phyloP scores from a whole-genome alignment of 2,797 vertebrate genomes.

The Champsocephalus gunnari region DNA sequence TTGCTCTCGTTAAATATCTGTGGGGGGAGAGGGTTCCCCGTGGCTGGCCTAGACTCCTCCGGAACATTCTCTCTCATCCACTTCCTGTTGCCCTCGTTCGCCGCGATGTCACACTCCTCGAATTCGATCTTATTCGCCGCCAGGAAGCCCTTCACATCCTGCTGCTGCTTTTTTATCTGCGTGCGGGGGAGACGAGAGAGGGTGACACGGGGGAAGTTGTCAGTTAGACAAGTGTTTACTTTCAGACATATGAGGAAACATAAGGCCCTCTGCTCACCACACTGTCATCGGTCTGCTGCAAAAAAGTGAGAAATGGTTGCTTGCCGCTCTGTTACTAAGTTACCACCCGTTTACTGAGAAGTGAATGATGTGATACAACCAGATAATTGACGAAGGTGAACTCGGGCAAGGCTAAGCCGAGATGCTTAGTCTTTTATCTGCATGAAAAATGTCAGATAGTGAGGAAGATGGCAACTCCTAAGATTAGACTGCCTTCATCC shows the following conservation, averaged over 20 bases:
- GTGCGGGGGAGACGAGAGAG: slow-evolving; percentile 3
- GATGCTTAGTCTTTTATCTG: slow-evolving; percentile 19
- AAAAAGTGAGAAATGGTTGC: slow-evolving; percentile 27
- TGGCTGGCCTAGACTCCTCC: slow-evolving; percentile 87
- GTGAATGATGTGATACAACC: slow-evolving; percentile 21
- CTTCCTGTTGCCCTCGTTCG: slow-evolving; percentile 93
- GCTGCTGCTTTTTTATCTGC: slow-evolving; percentile 98
- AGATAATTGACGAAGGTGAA: slow-evolving; percentile 11
- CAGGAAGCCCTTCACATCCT: slow-evolving; percentile 94
- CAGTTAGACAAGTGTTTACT: slow-evolving; percentile 40
- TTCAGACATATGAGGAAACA: slow-evolving; percentile 44
- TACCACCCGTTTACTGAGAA: slow-evolving; percentile 33
- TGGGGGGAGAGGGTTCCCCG: slow-evolving; percentile 93
- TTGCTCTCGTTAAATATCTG: slow-evolving; percentile 94
- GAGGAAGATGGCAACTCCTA: background rate
- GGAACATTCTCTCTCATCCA: slow-evolving; percentile 99
- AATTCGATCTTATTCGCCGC: slow-evolving; percentile 94
- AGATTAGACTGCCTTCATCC: background rate
- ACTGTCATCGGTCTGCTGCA: slow-evolving; percentile 26
- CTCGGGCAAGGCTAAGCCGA: slow-evolving; percentile 5
- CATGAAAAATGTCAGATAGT: slow-evolving; percentile 4
- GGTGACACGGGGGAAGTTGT: slow-evolving; percentile 55
- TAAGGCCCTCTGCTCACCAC: slow-evolving; percentile 12
- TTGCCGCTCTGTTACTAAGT: slow-evolving; percentile 50
- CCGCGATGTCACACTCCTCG: slow-evolving; percentile 96